Conservation (phyloP, 1,140 invertebrate species). For the Araneus ventricosus region DNA sequence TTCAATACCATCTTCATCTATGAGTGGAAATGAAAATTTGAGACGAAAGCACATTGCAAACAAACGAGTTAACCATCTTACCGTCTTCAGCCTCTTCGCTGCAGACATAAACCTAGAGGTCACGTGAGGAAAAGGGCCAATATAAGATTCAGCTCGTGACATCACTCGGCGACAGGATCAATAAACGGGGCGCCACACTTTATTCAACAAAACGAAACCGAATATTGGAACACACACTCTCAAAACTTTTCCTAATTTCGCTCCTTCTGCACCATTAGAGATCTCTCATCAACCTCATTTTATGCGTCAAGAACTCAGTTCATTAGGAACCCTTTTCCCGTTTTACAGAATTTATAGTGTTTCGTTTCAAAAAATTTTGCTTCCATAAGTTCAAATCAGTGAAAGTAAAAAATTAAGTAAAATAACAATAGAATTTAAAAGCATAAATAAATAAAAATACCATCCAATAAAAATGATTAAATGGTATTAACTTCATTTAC, state of each 20-base stretch:
- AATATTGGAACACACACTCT: neutral
- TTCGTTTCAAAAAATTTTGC: too few species aligned
- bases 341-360: too few species aligned
- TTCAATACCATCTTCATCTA: slow-evolving; percentile 55
- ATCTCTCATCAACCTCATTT: neutral
- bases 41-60: slow-evolving; percentile 44
- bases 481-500: too few species aligned
- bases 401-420: neutral
- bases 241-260: neutral
- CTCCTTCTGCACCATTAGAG: neutral
- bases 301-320: too few species aligned
- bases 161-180: slow-evolving; percentile 45
- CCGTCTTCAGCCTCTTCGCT: slow-evolving; percentile 52
- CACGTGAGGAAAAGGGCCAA: slow-evolving; percentile 54
- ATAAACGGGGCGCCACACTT: slow-evolving; percentile 41
- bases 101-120: slow-evolving; percentile 47
- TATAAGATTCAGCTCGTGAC: slow-evolving; percentile 39
- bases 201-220: slow-evolving; percentile 26
- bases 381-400: neutral
- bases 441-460: too few species aligned
- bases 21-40: slow-evolving; percentile 31
- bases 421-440: too few species aligned
- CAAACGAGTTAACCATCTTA: slow-evolving; percentile 50
- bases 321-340: too few species aligned
- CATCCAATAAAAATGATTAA: too few species aligned